These are phyloP conservation scores for Xestia ashworthii DNA, from an alignment of 2,888 invertebrate genomes.

Conservation along the genomic window DNA sequence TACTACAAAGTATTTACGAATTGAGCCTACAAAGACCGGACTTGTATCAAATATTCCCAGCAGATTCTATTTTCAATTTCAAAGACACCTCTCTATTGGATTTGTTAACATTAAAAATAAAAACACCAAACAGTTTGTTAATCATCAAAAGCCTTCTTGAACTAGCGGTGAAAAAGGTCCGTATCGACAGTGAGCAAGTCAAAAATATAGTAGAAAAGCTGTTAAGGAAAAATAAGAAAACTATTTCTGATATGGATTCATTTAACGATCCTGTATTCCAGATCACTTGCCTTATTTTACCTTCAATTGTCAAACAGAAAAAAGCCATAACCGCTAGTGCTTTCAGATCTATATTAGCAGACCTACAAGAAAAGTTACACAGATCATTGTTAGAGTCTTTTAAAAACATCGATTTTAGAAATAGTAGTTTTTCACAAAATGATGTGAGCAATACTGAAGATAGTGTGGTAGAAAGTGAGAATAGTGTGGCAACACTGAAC, in stretches of 20 bases:
- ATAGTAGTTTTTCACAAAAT: constrained; percentile 64
- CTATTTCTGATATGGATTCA: constrained; percentile 75
- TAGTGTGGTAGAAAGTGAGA: constrained; percentile 75
- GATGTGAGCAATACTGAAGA: constrained; percentile 76
- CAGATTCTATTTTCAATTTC: constrained; percentile 81
- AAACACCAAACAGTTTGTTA: constrained; percentile 78
- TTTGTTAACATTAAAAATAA: constrained; percentile 81
- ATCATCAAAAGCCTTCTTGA: constrained; percentile 81
- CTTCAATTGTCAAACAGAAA: constrained; percentile 85
- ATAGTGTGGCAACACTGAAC: constrained; percentile 80
- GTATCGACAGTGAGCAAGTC: constrained; percentile 81
- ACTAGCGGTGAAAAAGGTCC: constrained; percentile 84
- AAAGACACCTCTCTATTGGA: constrained; percentile 77
- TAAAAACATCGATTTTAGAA: constrained; percentile 80
- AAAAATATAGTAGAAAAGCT: constrained; percentile 82
- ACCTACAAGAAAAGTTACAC: constrained; percentile 85
- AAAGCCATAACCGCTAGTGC: constrained; percentile 81
- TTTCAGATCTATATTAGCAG: constrained; percentile 82
- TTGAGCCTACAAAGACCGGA: constrained; percentile 83
- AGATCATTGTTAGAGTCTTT: constrained; percentile 80
- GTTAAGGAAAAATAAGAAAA: constrained; percentile 74
- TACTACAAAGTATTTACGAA: constrained; percentile 82
- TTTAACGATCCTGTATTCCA: constrained; percentile 84
- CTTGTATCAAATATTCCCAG: constrained; percentile 83
- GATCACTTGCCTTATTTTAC: constrained; percentile 83